Evolutionary conservation across 2,113 vertebrate species (phyloP).

Genomic region (Penelope pileata): DNA sequence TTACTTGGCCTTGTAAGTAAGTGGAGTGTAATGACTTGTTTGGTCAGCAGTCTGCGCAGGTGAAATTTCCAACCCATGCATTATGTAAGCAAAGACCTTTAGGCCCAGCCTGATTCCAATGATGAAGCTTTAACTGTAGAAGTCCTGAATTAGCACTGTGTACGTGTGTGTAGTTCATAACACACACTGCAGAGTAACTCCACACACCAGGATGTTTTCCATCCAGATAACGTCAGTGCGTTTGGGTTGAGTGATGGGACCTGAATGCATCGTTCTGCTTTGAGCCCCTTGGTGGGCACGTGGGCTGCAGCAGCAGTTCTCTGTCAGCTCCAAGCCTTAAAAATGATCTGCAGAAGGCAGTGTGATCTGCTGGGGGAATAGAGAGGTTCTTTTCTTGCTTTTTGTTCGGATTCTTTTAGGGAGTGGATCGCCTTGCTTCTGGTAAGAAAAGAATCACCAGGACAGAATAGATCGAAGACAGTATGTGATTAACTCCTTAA

Average conservation of each 20-base stretch:
- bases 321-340: neutral
- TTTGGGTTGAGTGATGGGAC: accelerated
- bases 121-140: neutral
- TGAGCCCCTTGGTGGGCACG: neutral
- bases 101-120: neutral
- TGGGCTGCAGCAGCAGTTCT: neutral
- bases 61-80: conserved; percentile 13
- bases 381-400: neutral
- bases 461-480: neutral
- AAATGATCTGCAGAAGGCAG: neutral
- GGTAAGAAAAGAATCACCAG: neutral
- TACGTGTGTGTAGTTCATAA: neutral
- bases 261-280: neutral
- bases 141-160: neutral
- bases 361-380: accelerated
- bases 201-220: accelerated
- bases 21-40: neutral
- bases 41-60: conserved; percentile 31
- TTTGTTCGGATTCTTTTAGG: neutral
- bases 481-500: neutral
- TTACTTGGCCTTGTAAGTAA: neutral
- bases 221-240: accelerated
- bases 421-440: accelerated
- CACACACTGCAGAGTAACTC: neutral
- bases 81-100: conserved; percentile 44